Evolutionary conservation across 2,113 vertebrate species (phyloP), one percentile per base, ranked within the genome.

Genomic region (Sakesphorus luctuosus): DNA sequence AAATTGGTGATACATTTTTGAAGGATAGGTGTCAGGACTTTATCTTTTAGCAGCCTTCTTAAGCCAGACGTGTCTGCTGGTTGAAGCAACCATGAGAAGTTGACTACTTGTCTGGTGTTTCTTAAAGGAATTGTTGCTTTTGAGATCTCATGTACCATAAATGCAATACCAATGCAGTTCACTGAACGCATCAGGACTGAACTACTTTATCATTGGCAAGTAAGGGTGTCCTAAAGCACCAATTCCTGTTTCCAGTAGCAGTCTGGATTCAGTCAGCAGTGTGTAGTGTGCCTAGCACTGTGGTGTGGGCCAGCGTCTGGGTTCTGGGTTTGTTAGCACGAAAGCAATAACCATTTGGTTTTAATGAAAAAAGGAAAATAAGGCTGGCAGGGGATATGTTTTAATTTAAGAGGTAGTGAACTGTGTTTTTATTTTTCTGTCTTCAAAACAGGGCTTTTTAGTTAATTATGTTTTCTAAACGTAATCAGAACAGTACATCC

Each of bases 401-500:
- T 95, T 43, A 43, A 43, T 43, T 88, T 84, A 89, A 88, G 76
- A 87, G 33, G 28, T 84, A 74, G 65, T 49, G n/a, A 92, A 61
- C 61, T 84, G 11, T 87, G 47, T 74, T 95, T 88, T 92, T 84
- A 63, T 84, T 90, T 94, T 94, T 89, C 50, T 13, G 3, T 89
- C 80, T 87, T 95, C n/a, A 81, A 86, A 90, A 61, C 38, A 74
- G 90, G 72, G 24, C 56, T 72, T 92, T 86, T 88, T 94, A 90
- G 28, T 67, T 96, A 81, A 88, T 86, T 80, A 44, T 49, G 13
- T 90, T 88, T 88, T 90, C 65, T 88, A 65, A 93, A 86, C 4
- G 31, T 80, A 71, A 88, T 81, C 11, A 46, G 65, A 90, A 73
- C 28, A 78, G n/a, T 78, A 72, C 25, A 56, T 96, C 20, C 7